A percentile compares a stretch with the other conserved stretches of the same genome.
Evolutionary conservation across 2,888 invertebrate genomes (phyloP).

Genomic region (Steromphala cineraria): DNA sequence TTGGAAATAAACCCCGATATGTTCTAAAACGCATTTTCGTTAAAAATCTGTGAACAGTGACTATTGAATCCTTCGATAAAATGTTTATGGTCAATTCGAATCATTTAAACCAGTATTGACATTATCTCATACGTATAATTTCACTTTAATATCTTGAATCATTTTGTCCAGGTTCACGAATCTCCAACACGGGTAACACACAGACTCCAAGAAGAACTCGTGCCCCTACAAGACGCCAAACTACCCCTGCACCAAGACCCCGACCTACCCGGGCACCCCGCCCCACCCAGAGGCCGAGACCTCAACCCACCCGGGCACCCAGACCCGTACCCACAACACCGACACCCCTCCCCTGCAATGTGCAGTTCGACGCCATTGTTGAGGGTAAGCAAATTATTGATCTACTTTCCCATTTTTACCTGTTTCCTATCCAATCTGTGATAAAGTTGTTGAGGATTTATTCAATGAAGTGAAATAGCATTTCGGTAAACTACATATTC

Average conservation of each 20-base stretch:
- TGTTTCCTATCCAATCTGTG: too few species aligned
- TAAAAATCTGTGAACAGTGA: too few species aligned
- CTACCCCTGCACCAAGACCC: neutral
- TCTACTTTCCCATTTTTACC: too few species aligned
- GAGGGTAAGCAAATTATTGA: neutral
- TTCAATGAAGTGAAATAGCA: too few species aligned
- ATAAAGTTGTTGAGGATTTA: too few species aligned
- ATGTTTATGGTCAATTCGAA: too few species aligned
- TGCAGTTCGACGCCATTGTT: neutral
- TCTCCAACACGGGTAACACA: neutral
- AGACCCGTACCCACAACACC: neutral
- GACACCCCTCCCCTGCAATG: neutral
- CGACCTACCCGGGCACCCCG: neutral
- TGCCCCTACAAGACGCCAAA: neutral
- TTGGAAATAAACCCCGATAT: too few species aligned
- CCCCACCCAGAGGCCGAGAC: neutral
- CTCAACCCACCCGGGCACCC: neutral
- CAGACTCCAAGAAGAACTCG: neutral
- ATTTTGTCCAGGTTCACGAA: neutral
- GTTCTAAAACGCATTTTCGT: too few species aligned
- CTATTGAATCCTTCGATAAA: too few species aligned
- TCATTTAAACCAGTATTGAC: too few species aligned
- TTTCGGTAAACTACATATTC: too few species aligned
- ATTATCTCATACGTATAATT: too few species aligned
- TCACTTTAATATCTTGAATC: neutral